Evolutionary conservation across 2,113 vertebrate genomes (phyloP), one percentile per base, ranked within the genome.

Genomic region (Neoarius graeffei): DNA sequence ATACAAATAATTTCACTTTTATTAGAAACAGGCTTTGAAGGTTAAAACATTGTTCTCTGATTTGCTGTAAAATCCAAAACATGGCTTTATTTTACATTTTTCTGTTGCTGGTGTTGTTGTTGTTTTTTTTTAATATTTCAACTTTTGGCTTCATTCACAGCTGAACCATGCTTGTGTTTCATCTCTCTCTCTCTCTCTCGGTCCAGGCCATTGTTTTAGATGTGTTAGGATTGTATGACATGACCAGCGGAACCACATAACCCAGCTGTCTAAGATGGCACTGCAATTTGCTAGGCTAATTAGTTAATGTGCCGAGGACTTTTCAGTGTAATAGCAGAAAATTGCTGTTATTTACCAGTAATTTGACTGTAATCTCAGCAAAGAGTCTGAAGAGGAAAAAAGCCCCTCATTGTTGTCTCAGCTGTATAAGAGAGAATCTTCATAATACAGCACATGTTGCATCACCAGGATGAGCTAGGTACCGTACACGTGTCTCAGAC

Each of bases 291-390:
- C 19, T 54, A 82, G 69, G 79, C 62, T 88, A 89, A 91, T 89
- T 89, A 88, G 81, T 79, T 82, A 86, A 89, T 87, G 81, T 89
- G 85, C 64, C 19, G 81, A 85, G 71, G 87, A 89, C 83, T 84
- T 91, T 86, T 87, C 76, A 86, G 56, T 81, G 27, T 90, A 89
- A 90, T 91, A 84, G 86, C 84, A 80, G 85, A 90, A 91, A 92
- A 92, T 92, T 85, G 57, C 88, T 57, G 80, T 85, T 85, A 88
- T 90, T 92, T 89, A 69, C 86, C 57, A 27, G 86, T 88, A 90
- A 88, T 91, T 86, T 89, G 83, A 81, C 77, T 86, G 87, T 85
- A 90, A 89, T 92, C 89, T 89, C 56, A 87, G 85, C 9, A 56
- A 86, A 85, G 69, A 85, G 90, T 86, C 89, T 69, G 27, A 59